Evolutionary conservation across 1,140 invertebrate genomes (phyloP).

Genomic region (Drosophila elegans): DNA sequence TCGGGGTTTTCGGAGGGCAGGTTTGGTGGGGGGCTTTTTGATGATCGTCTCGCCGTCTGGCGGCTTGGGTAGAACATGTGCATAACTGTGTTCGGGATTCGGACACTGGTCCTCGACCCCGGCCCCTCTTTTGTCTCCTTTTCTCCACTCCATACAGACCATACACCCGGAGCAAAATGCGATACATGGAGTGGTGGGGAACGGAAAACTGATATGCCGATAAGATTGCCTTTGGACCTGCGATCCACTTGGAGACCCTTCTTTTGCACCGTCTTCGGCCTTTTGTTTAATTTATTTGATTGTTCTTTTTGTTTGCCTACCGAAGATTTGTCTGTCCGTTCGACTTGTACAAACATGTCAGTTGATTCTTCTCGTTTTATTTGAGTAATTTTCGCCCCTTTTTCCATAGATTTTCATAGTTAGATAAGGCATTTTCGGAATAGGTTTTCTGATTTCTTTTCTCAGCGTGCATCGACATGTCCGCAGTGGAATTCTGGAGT

Average conservation of each 20-base stretch:
- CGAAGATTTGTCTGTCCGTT: conserved; percentile 39
- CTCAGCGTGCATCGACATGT: conserved; percentile 55
- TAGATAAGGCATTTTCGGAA: conserved; percentile 57
- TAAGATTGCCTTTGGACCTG: conserved; percentile 68
- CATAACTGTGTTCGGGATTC: conserved; percentile 65
- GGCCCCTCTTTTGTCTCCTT: conserved; percentile 8
- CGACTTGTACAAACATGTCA: conserved; percentile 75
- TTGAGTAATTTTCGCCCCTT: conserved; percentile 78
- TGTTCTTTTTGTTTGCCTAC: conserved; percentile 69
- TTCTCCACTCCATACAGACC: conserved; percentile 17
- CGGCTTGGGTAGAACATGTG: conserved; percentile 60
- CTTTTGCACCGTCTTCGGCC: conserved; percentile 46
- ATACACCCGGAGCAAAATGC: conserved; percentile 67
- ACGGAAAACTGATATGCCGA: conserved; percentile 67
- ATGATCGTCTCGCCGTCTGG: conserved; percentile 57
- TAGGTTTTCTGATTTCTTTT: conserved; percentile 48
- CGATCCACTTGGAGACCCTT: conserved; percentile 59
- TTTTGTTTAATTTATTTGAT: conserved; percentile 82
- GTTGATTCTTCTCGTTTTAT: conserved; percentile 55
- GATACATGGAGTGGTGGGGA: conserved; percentile 55
- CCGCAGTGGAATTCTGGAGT: conserved; percentile 3
- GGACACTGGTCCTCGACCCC: conserved; percentile 47
- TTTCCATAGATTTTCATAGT: conserved; percentile 65
- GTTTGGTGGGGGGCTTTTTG: conserved; percentile 25
- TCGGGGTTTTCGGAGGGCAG: conserved; percentile 24